Percentiles rank a stretch among this genome's conserved stretches.
Conservation (phyloP, 2,797 vertebrate species). For the Melanotaenia trifasciata region DNA sequence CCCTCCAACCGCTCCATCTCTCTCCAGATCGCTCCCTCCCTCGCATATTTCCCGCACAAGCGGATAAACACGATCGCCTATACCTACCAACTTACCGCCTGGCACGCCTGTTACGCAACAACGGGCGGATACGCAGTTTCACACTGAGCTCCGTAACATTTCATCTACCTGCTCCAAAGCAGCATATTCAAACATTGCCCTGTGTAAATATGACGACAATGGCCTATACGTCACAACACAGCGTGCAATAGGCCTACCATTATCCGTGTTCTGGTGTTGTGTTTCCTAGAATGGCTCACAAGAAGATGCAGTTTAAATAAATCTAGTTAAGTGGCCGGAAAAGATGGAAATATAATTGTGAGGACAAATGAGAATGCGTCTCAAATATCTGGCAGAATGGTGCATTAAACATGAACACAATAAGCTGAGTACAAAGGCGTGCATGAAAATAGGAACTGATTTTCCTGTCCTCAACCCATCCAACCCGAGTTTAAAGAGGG, state of each 20-base stretch:
- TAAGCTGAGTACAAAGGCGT: slow-evolving; percentile 26
- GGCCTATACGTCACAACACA: slow-evolving; percentile 53
- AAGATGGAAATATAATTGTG: background rate
- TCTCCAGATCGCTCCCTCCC: slow-evolving; percentile 57
- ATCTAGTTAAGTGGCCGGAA: background rate
- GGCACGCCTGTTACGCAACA: slow-evolving; percentile 66
- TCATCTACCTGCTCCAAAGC: slow-evolving; percentile 11
- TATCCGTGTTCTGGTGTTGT: slow-evolving; percentile 25
- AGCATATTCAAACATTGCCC: slow-evolving; percentile 23
- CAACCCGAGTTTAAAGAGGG: slow-evolving; percentile 28
- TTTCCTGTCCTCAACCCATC: slow-evolving; percentile 43
- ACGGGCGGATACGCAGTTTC: slow-evolving; percentile 21
- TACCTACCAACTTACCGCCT: slow-evolving; percentile 34
- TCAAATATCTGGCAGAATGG: slow-evolving; percentile 28
- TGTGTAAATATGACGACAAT: slow-evolving; percentile 52
- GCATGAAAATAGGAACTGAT: slow-evolving; percentile 53
- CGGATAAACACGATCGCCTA: slow-evolving; percentile 62
- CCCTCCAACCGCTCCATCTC: slow-evolving; percentile 69
- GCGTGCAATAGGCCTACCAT: slow-evolving; percentile 7
- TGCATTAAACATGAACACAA: slow-evolving; percentile 38
- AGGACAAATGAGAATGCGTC: slow-evolving; percentile 38
- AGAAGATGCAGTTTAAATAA: background rate
- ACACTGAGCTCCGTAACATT: slow-evolving; percentile 4
- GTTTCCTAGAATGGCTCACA: background rate
- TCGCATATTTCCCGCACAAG: slow-evolving; percentile 42